Base-by-base conservation (phyloP, 2,888 invertebrate genomes). In the Ditula angustiorana region DNA sequence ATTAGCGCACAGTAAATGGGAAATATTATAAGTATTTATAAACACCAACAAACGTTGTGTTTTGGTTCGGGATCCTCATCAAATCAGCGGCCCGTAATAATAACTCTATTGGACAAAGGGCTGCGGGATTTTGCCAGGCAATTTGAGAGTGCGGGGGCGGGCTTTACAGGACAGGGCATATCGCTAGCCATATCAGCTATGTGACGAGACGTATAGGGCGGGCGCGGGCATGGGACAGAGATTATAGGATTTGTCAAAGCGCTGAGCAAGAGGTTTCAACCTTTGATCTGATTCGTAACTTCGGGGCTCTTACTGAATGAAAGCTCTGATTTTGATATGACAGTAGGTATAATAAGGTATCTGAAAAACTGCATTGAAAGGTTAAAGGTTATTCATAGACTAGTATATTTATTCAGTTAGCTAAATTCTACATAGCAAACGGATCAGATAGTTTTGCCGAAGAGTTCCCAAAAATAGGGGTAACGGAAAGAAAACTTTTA, bases 41-140 rank as follows among this genome's bases (percentile, higher is more conserved):
- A 28, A 50, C 10, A 28, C 10, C 5, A n/a, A 26, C 26, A 49
- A 44, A 13, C 49, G n/a, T 50, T 28, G 16, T 62, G 37, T 56
- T 65, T 57, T 55, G 52, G 49, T 59, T 8, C 41, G 71, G 73
- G 71, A 79, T 81, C 79, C 80, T 84, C 82, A 84, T 86, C 79
- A 86, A 89, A 86, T 85, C 87, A 86, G 78, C 81, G 83, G 79
- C 76, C 86, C 86, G 85, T 81, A 85, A 87, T 87, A 90, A 89
- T 85, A 89, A 86, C 83, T 83, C 81, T 78, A 86, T 86, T 81
- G 81, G 76, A 86, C 82, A 87, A 89, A 88, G 86, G 87, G 85
- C 80, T 80, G 77, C 76, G 82, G 81, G 79, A 86, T 89, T 87
- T 85, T 81, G 82, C 77, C 82, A 79, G 83, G 80, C 86, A 83